Evolutionary conservation across 2,113 vertebrate species (phyloP), one percentile per base, ranked within the genome.

Genomic region (Notarius lentiginosus): DNA sequence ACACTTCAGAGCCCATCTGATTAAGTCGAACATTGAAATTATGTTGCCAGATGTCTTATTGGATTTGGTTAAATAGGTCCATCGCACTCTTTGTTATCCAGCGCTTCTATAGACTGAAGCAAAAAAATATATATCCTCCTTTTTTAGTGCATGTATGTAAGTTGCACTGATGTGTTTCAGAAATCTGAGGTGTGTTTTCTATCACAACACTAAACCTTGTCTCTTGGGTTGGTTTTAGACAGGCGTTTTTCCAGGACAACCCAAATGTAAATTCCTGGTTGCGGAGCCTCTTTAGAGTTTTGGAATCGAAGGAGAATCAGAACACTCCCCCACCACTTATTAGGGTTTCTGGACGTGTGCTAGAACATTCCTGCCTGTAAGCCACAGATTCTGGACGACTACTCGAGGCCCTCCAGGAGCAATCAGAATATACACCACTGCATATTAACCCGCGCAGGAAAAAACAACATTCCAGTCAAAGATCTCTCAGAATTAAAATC

Each of bases 301-400:
- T 82, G 41, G 86, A 87, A 61, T 77, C 70, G 72, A 66, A 87
- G 34, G 72, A 66, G 55, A 61, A 65, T 68, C 24, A 49, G 14
- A 84, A 58, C 20, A 82, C 79, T 87, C 86, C 85, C 83, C 24
- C 70, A 82, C 47, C 66, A 73, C 83, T 88, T 83, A 89, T 90
- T 89, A 87, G 79, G 81, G 66, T 82, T 82, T 34, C 86, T 88
- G 84, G 86, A 89, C 24, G 73, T 68, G 66, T 63, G 83, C 75
- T 55, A 51, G 81, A 89, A 87, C 84, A 89, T 89, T 90, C 86
- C 80, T 88, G 87, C 75, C 81, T 86, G 49, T 75, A 82, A 79
- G 86, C 75, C 84, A 60, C 73, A 47, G 73, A 86, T 68, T 84
- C 70, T 65, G 73, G 61, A 65, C 17, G 55, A 63, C 63, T 86